Evolutionary conservation across 2,113 vertebrate genomes (phyloP), one percentile per base, ranked within the genome.

Genomic region (Haplotaxodon microlepis): DNA sequence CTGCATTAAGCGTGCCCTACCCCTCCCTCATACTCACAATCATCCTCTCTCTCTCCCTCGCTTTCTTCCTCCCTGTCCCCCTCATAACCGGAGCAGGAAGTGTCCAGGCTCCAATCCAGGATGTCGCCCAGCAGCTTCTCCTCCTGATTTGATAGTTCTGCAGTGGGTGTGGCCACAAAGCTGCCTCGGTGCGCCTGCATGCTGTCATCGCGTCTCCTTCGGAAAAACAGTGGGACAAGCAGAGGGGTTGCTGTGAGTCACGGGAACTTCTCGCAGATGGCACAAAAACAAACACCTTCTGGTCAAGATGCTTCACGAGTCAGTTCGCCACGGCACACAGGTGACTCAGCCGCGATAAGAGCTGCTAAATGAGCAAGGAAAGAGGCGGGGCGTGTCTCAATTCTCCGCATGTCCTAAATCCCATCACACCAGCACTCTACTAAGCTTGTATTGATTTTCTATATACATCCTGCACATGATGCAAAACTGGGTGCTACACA

Each of bases 21-120:
- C 78, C 40, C 50, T 54, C 24, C 2, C 4, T 76, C 47, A 79
- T 31, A 96, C 97, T 98, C 91, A 99, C 98, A 94, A 2, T 99
- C 97, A 5, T 93, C 96, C 7, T 98, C 98, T 93, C 94, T 97
- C 92, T 99, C 98, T 7, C 96, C 97, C 90, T 99, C 98, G 0
- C 98, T 98, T 92, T 99, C 98, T 87, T 98, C 98, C 88, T 97
- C 99, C 71, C 96, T 97, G 93, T 99, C 98, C 0, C 98, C 98
- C 91, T 99, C 98, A 5, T 99, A 99, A 40, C 98, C 99, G 0
- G 98, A 98, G 81, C 97, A 97, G 86, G 97, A 97, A 29, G 96
- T 93, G 91, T 98, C 98, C 87, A 99, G 97, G 93, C 98, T 99
- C 98, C 97, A 98, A 94, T 99, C 99, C 13, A 99, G 94, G 88